Evolutionary conservation across 2,797 vertebrate genomes (phyloP).

Genomic region (Smutsia gigantea): DNA sequence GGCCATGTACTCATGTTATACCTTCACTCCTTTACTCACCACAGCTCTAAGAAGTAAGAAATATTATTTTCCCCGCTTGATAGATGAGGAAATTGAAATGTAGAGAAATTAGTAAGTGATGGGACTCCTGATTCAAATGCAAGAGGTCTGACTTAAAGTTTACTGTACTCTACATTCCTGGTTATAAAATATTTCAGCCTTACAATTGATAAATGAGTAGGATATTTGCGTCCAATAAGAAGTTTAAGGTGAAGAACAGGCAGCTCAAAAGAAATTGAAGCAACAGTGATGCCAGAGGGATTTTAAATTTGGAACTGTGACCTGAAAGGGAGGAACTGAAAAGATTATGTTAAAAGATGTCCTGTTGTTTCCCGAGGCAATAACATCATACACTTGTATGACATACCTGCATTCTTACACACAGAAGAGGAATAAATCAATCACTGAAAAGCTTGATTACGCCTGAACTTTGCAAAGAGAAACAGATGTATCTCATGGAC

Average conservation of each 20-base stretch:
- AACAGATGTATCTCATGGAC: conserved; percentile 56
- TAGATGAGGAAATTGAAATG: not conserved
- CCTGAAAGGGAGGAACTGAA: conserved; percentile 60
- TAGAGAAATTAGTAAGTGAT: not conserved
- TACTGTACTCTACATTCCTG: not conserved
- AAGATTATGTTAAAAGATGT: not conserved
- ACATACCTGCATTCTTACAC: conserved; percentile 1
- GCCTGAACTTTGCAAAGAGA: conserved; percentile 10
- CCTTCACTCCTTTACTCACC: not conserved
- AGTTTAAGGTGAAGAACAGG: conserved; percentile 26
- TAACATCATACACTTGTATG: not conserved
- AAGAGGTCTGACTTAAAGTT: not conserved
- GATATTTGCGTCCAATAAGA: not conserved
- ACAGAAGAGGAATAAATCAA: conserved; percentile 44
- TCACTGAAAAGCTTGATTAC: conserved; percentile 56
- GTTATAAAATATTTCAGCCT: not conserved
- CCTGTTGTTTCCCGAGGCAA: not conserved
- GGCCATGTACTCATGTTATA: not conserved
- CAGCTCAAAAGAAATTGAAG: conserved; percentile 65
- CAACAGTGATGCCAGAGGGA: conserved; percentile 40
- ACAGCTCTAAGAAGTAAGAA: not conserved
- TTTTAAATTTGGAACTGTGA: conserved; percentile 73
- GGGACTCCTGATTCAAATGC: not conserved
- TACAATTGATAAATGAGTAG: not conserved
- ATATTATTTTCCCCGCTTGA: not conserved